Evolutionary conservation across 2,113 vertebrate genomes (phyloP), one percentile per base, ranked within the genome.

Genomic region (Xenopus borealis): DNA sequence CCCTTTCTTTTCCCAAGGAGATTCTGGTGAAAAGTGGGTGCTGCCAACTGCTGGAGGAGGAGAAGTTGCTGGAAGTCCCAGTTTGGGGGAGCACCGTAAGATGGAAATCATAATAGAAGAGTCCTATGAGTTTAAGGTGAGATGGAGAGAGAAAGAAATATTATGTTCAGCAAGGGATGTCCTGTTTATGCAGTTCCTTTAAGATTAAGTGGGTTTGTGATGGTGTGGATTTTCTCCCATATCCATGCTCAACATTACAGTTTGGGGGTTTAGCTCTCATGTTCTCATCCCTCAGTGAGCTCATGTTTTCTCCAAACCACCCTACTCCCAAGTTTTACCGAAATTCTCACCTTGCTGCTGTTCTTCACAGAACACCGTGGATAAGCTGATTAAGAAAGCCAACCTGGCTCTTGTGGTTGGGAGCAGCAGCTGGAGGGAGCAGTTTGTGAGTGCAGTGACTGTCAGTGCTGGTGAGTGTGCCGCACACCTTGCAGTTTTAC

Each of bases 351-450:
- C 14, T 50, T 50, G 47, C 14, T 50, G 14, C 47, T 12, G 12
- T 50, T 50, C 53, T 47, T 80, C 45, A 84, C 82, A 94, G 92
- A 94, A 88, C 85, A 94, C 92, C 0, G 92, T 94, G 79, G 92
- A 94, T 82, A 94, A 94, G 83, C 85, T 94, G 82, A 94, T 94
- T 59, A 94, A 94, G 83, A 94, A 94, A 86, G 93, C 92, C 0
- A 94, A 93, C 83, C 85, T 94, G 81, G 92, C 92, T 30, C 84
- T 94, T 81, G 92, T 93, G 73, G 92, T 94, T 81, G 92, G 92
- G 53, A 94, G 91, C 88, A 91, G 92, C 82, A 92, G 91, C 83
- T 94, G 92, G 92, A 87, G 92, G 64, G 92, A 94, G 81, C 92
- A 94, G 86, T 94, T 94, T 89, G 92, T 94, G 70, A 93, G 88